Percentiles rank a stretch among this genome's conserved stretches.
These are phyloP conservation scores for Penaeus indicus DNA, from an alignment of 1,140 invertebrate genomes.

Conservation along the genomic window DNA sequence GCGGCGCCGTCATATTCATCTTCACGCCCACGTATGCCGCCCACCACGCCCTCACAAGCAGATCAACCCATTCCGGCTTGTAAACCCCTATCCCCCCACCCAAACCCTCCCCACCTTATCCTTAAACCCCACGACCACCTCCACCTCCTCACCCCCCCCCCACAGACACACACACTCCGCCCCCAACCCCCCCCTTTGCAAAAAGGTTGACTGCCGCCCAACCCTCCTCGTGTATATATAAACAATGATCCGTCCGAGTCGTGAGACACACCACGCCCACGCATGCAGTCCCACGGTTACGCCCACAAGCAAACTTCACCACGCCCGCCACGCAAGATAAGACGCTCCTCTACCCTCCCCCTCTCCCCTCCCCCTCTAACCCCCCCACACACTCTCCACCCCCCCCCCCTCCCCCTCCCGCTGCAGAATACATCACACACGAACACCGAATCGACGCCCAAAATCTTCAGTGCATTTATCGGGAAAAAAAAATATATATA, in stretches of 20 bases:
- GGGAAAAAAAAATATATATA: too few species aligned
- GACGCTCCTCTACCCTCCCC: background rate
- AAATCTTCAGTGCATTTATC: too few species aligned
- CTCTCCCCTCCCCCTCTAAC: background rate
- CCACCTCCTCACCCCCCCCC: background rate
- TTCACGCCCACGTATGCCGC: background rate
- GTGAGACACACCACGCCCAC: background rate
- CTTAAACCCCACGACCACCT: background rate
- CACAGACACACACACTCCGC: background rate
- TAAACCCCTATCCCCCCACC: background rate
- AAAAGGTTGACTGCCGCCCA: background rate
- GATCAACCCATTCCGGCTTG: background rate
- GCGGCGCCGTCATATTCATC: background rate
- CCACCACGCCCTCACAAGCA: background rate
- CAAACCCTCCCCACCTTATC: background rate
- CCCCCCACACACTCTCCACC: too few species aligned
- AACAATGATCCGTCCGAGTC: too few species aligned
- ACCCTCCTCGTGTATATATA: background rate
- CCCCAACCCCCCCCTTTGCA: background rate
- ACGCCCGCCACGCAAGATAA: background rate
- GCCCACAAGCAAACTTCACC: slow-evolving; percentile 8
- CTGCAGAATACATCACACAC: too few species aligned
- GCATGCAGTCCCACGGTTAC: background rate
- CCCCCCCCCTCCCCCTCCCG: too few species aligned
- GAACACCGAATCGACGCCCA: too few species aligned